phyloP scores from a whole-genome alignment of 2,113 vertebrate genomes.

The Eulemur macaco region DNA sequence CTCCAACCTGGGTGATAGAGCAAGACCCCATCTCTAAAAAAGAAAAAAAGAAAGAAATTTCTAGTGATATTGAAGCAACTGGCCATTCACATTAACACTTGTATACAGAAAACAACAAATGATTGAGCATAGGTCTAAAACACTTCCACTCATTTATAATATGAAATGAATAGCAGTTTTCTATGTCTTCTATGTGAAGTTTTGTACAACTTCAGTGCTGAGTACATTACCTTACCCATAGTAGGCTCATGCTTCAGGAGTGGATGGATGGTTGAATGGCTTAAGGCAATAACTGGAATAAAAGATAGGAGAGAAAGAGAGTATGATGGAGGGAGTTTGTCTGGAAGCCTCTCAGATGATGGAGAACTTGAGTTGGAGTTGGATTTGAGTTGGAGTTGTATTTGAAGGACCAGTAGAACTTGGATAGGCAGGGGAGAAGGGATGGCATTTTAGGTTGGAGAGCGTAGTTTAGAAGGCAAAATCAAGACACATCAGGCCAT shows the following conservation, averaged over 20 bases:
- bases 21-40: too few species aligned
- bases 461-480: neutral
- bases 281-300: neutral
- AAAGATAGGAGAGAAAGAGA: neutral
- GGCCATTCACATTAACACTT: neutral
- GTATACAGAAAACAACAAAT: neutral
- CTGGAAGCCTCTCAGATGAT: neutral
- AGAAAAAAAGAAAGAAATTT: neutral
- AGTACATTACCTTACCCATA: neutral
- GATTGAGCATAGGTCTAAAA: neutral
- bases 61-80: neutral
- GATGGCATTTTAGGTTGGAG: neutral
- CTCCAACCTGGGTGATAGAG: too few species aligned
- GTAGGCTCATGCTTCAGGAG: neutral
- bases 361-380: neutral
- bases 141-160: neutral
- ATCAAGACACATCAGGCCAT: neutral
- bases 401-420: neutral
- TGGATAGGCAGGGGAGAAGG: neutral
- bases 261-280: neutral
- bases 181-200: neutral
- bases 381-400: neutral
- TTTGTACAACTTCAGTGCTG: neutral
- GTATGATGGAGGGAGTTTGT: neutral
- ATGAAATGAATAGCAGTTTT: slow-evolving; percentile 28